Conservation (phyloP, 2,113 vertebrate genomes). For the Platycercus adscitus region DNA sequence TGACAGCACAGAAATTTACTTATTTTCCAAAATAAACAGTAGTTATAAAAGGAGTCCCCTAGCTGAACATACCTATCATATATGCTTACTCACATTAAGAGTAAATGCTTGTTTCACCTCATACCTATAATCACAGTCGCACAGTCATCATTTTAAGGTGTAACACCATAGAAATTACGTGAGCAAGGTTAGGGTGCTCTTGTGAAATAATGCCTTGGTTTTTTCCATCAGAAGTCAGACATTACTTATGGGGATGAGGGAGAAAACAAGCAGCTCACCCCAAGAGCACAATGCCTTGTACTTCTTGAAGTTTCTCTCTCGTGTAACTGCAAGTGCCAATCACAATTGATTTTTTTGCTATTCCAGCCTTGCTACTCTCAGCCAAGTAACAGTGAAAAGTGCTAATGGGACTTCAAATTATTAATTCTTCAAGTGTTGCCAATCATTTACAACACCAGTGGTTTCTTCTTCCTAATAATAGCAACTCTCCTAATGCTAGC, state of each 20-base stretch:
- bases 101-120: neutral
- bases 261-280: neutral
- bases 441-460: neutral
- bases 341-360: neutral
- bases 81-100: neutral
- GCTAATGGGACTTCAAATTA: neutral
- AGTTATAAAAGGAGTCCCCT: neutral
- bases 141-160: neutral
- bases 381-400: neutral
- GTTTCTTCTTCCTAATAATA: neutral
- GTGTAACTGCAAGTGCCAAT: neutral
- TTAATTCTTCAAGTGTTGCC: neutral
- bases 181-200: neutral
- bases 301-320: neutral
- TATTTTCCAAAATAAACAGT: neutral
- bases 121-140: neutral
- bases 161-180: neutral
- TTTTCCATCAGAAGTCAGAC: neutral
- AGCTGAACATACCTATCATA: neutral
- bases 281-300: neutral
- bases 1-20: neutral
- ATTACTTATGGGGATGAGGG: neutral
- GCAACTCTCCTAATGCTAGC: neutral
- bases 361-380: neutral
- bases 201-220: neutral